A percentile compares a stretch with the other conserved stretches of the same genome.
phyloP scores from a whole-genome alignment of 2,797 vertebrate species.

The Liparis tanakae region DNA sequence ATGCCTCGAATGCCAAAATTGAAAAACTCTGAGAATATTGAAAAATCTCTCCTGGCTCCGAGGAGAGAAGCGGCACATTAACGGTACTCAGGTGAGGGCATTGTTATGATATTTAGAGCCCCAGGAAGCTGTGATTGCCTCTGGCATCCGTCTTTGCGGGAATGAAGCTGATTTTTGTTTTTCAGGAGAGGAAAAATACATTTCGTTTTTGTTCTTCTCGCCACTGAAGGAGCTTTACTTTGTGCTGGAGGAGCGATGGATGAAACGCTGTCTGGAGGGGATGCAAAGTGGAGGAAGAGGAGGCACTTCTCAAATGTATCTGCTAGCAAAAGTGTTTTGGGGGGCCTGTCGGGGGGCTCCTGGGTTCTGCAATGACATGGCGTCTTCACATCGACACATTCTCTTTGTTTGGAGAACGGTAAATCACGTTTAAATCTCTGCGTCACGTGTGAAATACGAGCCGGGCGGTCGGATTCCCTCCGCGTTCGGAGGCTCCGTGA shows the following conservation, averaged over 20 bases:
- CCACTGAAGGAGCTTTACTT: slow-evolving; percentile 28
- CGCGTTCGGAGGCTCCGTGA: not conserved
- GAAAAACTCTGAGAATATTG: slow-evolving; percentile 38
- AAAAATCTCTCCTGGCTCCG: slow-evolving; percentile 21
- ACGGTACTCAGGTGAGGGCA: slow-evolving; percentile 43
- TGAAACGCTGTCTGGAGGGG: slow-evolving; percentile 45
- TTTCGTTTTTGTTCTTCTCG: not conserved
- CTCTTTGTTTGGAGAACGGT: no score
- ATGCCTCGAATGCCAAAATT: slow-evolving; percentile 40
- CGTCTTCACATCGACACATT: not conserved
- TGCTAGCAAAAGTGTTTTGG: no score
- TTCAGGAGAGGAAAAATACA: slow-evolving; percentile 8
- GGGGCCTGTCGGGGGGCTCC: no score
- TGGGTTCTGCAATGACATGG: not conserved
- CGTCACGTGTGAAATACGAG: not conserved
- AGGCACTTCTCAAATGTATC: no score
- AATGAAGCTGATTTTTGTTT: slow-evolving; percentile 57
- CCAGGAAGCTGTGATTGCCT: slow-evolving; percentile 32
- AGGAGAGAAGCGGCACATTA: slow-evolving; percentile 23
- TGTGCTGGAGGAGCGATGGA: slow-evolving; percentile 12
- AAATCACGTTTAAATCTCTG: not conserved
- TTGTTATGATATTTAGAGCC: slow-evolving; percentile 22
- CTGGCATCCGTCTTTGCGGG: slow-evolving; percentile 36
- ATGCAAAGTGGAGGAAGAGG: not conserved
- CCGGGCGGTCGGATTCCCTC: not conserved